Evolutionary conservation across 2,113 vertebrate genomes (phyloP).

Genomic region (Gadus chalcogrammus): DNA sequence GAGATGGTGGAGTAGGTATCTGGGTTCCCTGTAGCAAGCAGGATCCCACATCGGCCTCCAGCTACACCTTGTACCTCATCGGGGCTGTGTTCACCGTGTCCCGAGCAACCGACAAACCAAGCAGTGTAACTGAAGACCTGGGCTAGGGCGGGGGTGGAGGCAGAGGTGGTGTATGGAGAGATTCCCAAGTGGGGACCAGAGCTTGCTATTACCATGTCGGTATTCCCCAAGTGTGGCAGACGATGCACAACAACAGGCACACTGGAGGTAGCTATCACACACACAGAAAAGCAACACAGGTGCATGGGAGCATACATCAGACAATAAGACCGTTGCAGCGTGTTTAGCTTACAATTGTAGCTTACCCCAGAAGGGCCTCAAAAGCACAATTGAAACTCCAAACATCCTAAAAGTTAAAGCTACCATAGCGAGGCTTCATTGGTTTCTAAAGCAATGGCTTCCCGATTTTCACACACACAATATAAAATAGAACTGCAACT

Average conservation of each 20-base stretch:
- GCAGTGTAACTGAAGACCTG: constrained; percentile 82
- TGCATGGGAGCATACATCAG: constrained; percentile 52
- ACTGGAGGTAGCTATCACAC: constrained; percentile 29
- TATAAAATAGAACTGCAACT: too few relatives aligned
- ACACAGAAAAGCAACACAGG: neutral
- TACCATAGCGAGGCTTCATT: too few relatives aligned
- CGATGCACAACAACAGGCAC: constrained; percentile 72
- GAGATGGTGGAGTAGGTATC: constrained; percentile 89
- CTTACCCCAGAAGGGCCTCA: too few relatives aligned
- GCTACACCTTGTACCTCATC: constrained; percentile 81
- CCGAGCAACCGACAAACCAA: constrained; percentile 86
- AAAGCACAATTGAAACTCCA: too few relatives aligned
- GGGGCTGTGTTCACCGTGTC: constrained; percentile 85
- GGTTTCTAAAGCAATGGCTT: too few relatives aligned
- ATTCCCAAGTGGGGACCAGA: constrained; percentile 80
- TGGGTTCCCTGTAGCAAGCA: constrained; percentile 80
- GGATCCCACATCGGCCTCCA: constrained; percentile 45
- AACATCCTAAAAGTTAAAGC: too few relatives aligned
- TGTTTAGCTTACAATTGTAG: too few relatives aligned
- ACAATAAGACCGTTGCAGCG: too few relatives aligned
- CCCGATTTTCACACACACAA: constrained; percentile 20
- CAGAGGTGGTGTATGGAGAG: constrained; percentile 58
- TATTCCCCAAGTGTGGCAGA: constrained; percentile 77
- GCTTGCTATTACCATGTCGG: constrained; percentile 96
- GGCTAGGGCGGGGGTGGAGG: constrained; percentile 28